Base-by-base conservation (phyloP, 2,113 vertebrate genomes). In the Lampris megalopsis region DNA sequence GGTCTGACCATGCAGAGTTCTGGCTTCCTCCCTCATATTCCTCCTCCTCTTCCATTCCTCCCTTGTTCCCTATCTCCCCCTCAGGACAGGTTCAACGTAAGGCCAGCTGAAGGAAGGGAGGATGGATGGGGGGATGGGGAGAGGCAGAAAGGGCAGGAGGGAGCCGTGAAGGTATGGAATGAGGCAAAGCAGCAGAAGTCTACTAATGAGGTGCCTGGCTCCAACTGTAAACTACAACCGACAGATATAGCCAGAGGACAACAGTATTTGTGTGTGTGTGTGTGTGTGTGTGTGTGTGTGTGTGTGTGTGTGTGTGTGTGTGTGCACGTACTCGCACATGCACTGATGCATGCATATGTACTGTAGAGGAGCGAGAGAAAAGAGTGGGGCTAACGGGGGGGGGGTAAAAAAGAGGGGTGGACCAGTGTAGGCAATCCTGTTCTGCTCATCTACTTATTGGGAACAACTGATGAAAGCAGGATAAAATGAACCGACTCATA, bases 81-180 rank as follows among this genome's bases (percentile, higher is more conserved):
- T 68, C 80, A 81, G 86, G 87, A 83, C 82, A 83, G 75, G 92
- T 92, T 93, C 88, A 93, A 82, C 75, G 75, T 85, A 3, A 90
- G 90, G 89, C 83, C 92, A 90, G 69, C 56, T 41, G 41, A 49
- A 66, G 75, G 56, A 70, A 81, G 61, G 63, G 67, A 73, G 52
- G 81, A 35, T n/a, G 24, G 43, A 38, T 54, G 43, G 35, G 9
- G n/a, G 10, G 13, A 42, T 10, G 6, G 9, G 6, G 42, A 6
- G 9, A 71, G 36, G 1, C 37, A 70, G 72, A 49, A 68, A 77
- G 68, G 40, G 75, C 74, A 54, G 80, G 68, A 82, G 65, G 73
- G 75, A 80, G 81, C 24, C 24, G 24, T 68, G 62, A 75, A 83
- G 69, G 74, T 71, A 77, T 78, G 59, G 78, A 78, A 77, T 78